Base-by-base conservation (phyloP, 2,797 vertebrate species). In the Parauchenoglanis ngamensis region DNA sequence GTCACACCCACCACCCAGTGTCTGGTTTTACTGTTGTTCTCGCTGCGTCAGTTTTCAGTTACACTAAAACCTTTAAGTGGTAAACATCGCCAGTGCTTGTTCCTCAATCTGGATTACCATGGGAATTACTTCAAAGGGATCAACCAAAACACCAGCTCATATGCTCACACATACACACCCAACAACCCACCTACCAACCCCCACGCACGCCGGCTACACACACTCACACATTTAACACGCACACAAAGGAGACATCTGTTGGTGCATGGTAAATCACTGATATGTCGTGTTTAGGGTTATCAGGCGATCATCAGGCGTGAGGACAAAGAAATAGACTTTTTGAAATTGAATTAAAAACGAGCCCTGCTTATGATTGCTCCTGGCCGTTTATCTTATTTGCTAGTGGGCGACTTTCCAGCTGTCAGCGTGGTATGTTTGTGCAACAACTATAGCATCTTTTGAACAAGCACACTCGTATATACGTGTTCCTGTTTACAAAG, bases 241-340 rank as follows among this genome's bases (percentile, higher is more conserved):
- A 86, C 88, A 89, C 85, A 89, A 87, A 89, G 87, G 77, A 83
- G 86, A 90, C 89, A 90, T 90, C 87, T 89, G 89, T 90, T 84
- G 70, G 65, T 44, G 68, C 86, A 88, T 87, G 88, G 81, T 84
- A 88, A 90, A 91, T 91, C 89, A 88, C 70, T 80, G 85, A 70
- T 87, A 80, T 63, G 40, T 57, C 77, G 0, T 65, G 78, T 83
- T 88, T 80, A n/a, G 63, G 88, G 87, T 90, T 91, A 87, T 89
- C 86, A 63, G 31, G 87, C 65, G 83, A 90, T 87, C 87, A 87
- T 73, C 35, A 44, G 81, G 28, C 63, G 65, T 56, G 13, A 57
- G 44, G 13, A 46, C 52, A n/a, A 73, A 75, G 54, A 79, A 85
- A 89, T 77, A 84, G 76, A 88, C 83, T 84, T 15, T 4, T 44